phyloP scores from a whole-genome alignment of 2,113 vertebrate species.

The Serilophus lunatus region DNA sequence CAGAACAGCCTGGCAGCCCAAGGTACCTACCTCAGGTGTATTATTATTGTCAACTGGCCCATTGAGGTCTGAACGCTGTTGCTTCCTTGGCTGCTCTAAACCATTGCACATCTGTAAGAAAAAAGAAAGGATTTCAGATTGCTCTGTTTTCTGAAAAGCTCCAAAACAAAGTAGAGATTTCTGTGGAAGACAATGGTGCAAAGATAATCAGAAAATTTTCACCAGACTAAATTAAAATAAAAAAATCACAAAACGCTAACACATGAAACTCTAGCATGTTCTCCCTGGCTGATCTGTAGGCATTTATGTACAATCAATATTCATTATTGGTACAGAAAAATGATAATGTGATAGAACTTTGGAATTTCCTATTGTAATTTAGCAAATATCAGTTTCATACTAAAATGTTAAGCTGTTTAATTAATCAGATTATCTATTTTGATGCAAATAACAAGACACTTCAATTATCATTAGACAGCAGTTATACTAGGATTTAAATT shows the following conservation, averaged over 20 bases:
- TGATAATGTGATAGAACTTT: neutral
- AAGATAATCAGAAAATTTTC: neutral
- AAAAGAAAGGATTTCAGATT: neutral
- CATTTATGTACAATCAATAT: neutral
- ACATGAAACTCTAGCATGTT: neutral
- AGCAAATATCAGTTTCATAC: neutral
- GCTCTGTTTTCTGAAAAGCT: neutral
- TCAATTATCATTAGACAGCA: neutral
- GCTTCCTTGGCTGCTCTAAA: slow-evolving; percentile 89
- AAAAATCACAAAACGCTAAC: neutral
- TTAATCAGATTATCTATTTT: neutral
- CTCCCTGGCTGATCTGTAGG: neutral
- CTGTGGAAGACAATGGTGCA: neutral
- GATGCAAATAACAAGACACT: neutral
- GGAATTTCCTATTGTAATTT: neutral
- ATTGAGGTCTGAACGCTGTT: slow-evolving; percentile 96
- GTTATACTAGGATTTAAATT: neutral
- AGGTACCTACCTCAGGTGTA: slow-evolving; percentile 80
- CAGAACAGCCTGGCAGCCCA: neutral
- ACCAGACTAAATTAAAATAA: neutral
- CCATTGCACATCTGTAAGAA: slow-evolving; percentile 83
- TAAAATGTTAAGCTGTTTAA: neutral
- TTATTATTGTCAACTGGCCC: slow-evolving; percentile 94
- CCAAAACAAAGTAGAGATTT: neutral
- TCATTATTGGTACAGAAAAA: neutral